phyloP scores from a whole-genome alignment of 2,113 vertebrate genomes.

The Naja naja region DNA sequence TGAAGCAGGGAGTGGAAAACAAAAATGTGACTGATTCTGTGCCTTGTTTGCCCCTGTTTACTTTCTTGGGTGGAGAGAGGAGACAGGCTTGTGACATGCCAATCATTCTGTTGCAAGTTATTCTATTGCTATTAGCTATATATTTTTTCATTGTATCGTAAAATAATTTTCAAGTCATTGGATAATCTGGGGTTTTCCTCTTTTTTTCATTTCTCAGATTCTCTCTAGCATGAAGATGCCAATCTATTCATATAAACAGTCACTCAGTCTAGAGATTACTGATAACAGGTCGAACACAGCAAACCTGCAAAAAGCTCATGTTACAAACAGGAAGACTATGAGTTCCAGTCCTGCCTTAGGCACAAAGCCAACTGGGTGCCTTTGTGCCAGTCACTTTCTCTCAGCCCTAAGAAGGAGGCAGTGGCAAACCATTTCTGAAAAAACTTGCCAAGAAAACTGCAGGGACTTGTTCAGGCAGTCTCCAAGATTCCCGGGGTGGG shows the following conservation, averaged over 20 bases:
- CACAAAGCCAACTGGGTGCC: not conserved
- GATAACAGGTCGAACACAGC: not conserved
- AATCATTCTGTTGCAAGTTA: not conserved
- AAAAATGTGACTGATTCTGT: not conserved
- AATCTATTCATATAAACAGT: not conserved
- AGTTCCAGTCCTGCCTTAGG: not conserved
- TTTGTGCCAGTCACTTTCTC: not conserved
- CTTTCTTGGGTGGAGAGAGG: not conserved
- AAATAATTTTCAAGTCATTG: not conserved
- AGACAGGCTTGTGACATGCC: not conserved
- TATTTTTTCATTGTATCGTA: not conserved
- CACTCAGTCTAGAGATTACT: not conserved
- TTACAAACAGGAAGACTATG: not conserved
- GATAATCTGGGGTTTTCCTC: not conserved
- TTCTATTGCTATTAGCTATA: not conserved
- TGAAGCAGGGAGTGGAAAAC: not conserved
- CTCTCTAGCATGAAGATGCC: not conserved
- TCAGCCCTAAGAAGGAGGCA: not conserved
- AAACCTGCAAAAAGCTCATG: not conserved
- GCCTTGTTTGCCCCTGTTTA: not conserved
- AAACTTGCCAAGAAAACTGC: not conserved
- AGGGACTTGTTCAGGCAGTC: not conserved
- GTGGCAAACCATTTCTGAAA: not conserved
- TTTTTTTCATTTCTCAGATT: constrained; percentile 18
- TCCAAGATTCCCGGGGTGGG: not conserved